Conservation (phyloP, 2,888 invertebrate species). For the Apodemia duryi region DNA sequence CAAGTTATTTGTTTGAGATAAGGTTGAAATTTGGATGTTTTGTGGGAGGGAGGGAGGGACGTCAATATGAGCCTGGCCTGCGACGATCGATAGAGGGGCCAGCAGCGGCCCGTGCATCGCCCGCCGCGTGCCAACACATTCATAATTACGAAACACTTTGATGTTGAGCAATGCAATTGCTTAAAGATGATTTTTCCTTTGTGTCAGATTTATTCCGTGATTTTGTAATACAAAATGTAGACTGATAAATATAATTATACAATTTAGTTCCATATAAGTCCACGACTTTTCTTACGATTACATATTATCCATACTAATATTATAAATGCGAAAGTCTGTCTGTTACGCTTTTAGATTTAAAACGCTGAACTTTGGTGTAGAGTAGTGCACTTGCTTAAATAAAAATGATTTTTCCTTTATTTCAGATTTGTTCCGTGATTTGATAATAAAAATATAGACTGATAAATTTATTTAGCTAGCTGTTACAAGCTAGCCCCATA, state of each 20-base stretch:
- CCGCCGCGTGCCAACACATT: slow-evolving; percentile 45
- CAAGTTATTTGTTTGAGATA: slow-evolving; percentile 44
- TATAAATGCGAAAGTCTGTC: too few species aligned
- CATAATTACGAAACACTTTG: slow-evolving; percentile 31
- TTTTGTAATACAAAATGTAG: too few species aligned
- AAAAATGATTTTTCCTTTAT: not conserved
- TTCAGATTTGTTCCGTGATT: not conserved
- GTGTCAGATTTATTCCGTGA: not conserved
- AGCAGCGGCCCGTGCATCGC: slow-evolving; percentile 43
- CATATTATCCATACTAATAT: too few species aligned
- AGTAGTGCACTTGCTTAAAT: slow-evolving; percentile 13
- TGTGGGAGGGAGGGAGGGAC: slow-evolving; percentile 55
- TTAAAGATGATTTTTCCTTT: slow-evolving; percentile 1
- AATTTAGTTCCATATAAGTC: too few species aligned
- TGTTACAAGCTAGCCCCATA: not conserved
- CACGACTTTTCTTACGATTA: too few species aligned
- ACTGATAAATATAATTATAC: too few species aligned
- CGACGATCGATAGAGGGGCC: slow-evolving; percentile 60
- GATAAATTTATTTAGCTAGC: not conserved
- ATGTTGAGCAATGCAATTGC: slow-evolving; percentile 22
- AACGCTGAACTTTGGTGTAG: slow-evolving; percentile 22
- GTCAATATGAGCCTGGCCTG: slow-evolving; percentile 65
- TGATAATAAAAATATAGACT: too few species aligned
- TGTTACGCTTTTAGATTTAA: too few species aligned
- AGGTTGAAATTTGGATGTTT: slow-evolving; percentile 55